Conservation (phyloP, 1,140 invertebrate genomes). For the Teleogryllus occipitalis region DNA sequence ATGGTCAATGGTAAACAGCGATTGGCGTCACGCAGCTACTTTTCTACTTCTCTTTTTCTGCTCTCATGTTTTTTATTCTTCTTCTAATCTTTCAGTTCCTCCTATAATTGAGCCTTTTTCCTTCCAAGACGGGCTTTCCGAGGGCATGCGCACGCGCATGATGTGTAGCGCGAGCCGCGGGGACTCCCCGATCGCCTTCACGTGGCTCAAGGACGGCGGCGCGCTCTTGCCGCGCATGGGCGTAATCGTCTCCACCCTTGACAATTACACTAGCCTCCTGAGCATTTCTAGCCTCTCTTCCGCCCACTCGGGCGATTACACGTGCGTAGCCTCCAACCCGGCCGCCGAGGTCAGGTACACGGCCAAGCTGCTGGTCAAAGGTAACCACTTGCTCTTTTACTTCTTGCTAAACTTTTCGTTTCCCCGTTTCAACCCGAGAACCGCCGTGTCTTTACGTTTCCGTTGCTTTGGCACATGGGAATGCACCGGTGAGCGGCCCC, state of each 20-base stretch:
- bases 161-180: slow-evolving; percentile 77
- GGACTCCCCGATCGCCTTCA: slow-evolving; percentile 63
- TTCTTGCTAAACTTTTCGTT: neutral
- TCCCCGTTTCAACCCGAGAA: slow-evolving; percentile 12
- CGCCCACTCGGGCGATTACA: slow-evolving; percentile 69
- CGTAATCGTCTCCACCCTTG: slow-evolving; percentile 57
- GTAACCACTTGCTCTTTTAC: slow-evolving; percentile 46
- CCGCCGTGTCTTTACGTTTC: slow-evolving; percentile 35
- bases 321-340: slow-evolving; percentile 69
- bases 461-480: slow-evolving; percentile 51
- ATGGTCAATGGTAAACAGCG: slow-evolving; percentile 66
- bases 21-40: slow-evolving; percentile 24
- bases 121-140: slow-evolving; percentile 71
- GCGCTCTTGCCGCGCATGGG: slow-evolving; percentile 47
- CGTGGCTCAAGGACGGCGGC: slow-evolving; percentile 69
- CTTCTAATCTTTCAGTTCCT: slow-evolving; percentile 64
- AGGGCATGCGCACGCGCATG: slow-evolving; percentile 75
- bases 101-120: slow-evolving; percentile 76
- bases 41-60: slow-evolving; percentile 23
- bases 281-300: slow-evolving; percentile 67
- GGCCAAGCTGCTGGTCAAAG: slow-evolving; percentile 72
- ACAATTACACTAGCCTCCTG: slow-evolving; percentile 65
- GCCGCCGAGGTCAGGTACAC: slow-evolving; percentile 71
- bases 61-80: slow-evolving; percentile 35
- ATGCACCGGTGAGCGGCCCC: slow-evolving; percentile 48